Percentiles rank a stretch among this genome's conserved stretches.
Conservation (phyloP, 2,113 vertebrate species). For the Toxotes chatareus region DNA sequence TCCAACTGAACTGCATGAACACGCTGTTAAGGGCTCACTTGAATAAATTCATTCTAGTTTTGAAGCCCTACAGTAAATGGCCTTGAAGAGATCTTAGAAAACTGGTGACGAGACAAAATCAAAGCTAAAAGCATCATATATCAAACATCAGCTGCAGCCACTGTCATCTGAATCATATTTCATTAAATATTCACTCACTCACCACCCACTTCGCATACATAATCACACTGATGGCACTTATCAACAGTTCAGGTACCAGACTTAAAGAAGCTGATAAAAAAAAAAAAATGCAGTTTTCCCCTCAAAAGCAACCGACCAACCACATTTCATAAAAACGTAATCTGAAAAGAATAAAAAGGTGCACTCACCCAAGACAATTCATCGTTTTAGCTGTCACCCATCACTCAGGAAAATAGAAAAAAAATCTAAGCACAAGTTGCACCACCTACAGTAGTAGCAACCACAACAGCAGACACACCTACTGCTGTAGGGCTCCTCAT, state of each 20-base stretch:
- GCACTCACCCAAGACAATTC: conserved; percentile 92
- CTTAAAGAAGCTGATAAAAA: neutral
- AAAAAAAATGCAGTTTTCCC: neutral
- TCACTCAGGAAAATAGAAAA: conserved; percentile 63
- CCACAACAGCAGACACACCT: conserved; percentile 18
- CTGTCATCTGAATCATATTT: neutral
- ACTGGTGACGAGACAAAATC: neutral
- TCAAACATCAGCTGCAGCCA: neutral
- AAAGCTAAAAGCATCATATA: neutral
- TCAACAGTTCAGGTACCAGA: conserved; percentile 4
- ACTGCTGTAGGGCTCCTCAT: conserved; percentile 27
- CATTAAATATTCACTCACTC: conserved; percentile 31
- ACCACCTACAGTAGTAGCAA: conserved; percentile 14
- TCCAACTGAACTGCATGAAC: neutral
- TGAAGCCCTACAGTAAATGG: neutral
- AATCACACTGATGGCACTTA: conserved; percentile 13
- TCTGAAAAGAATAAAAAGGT: neutral
- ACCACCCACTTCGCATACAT: neutral
- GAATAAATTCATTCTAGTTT: neutral
- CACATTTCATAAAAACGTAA: neutral
- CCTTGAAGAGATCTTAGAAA: conserved; percentile 8
- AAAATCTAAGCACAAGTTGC: conserved; percentile 20
- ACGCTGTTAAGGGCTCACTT: neutral
- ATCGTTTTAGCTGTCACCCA: conserved; percentile 80
- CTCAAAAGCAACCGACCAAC: neutral